phyloP scores from a whole-genome alignment of 2,113 vertebrate species.

The Ahaetulla prasina region DNA sequence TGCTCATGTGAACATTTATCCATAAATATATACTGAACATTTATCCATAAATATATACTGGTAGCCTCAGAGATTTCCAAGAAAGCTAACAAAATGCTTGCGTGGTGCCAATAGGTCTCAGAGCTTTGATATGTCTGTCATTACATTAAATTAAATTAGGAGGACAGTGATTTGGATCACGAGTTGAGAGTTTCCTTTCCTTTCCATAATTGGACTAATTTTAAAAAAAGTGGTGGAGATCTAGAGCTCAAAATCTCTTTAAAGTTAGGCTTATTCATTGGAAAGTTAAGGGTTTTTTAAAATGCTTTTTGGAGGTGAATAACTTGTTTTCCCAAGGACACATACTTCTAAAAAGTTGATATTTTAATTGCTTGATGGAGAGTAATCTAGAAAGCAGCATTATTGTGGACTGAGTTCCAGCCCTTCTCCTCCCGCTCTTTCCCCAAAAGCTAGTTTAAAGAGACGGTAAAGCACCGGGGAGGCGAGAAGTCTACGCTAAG shows the following conservation, averaged over 20 bases:
- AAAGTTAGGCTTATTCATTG: neutral
- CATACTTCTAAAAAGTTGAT: neutral
- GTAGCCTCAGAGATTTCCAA: neutral
- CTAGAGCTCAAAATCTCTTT: neutral
- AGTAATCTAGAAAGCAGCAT: fast-evolving
- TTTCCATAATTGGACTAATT: neutral
- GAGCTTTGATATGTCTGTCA: neutral
- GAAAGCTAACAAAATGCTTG: neutral
- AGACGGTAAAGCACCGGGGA: neutral
- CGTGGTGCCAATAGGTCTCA: neutral
- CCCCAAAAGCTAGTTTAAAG: neutral
- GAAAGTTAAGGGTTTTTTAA: neutral
- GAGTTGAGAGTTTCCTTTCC: neutral
- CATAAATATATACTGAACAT: neutral
- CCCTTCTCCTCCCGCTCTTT: neutral
- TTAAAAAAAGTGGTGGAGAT: neutral
- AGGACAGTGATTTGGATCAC: neutral
- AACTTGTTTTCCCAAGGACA: neutral
- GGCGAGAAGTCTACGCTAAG: neutral
- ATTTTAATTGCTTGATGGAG: neutral
- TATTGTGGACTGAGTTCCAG: fast-evolving
- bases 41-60: neutral
- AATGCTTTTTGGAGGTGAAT: neutral
- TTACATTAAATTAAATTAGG: neutral
- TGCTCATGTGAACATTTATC: neutral